Evolutionary conservation across 1,140 invertebrate species (phyloP).

Genomic region (Drosophila funebris): DNA sequence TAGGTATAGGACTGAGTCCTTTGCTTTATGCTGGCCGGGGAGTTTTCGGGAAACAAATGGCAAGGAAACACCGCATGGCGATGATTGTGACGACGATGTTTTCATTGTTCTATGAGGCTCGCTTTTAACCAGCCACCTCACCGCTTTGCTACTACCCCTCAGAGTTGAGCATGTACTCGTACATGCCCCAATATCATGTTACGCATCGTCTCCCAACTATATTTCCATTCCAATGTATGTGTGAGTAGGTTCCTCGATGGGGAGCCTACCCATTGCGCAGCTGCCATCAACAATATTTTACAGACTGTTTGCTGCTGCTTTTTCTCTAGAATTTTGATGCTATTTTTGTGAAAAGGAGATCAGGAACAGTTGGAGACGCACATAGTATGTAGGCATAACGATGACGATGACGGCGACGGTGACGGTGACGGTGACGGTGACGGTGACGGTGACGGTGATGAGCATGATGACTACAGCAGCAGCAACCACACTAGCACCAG

Average conservation of each 20-base stretch:
- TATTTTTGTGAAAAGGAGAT: constrained; percentile 46
- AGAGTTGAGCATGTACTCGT: too few species aligned
- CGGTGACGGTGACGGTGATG: constrained; percentile 38
- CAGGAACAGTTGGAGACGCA: constrained; percentile 41
- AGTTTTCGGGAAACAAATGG: constrained; percentile 63
- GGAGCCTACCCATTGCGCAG: constrained; percentile 45
- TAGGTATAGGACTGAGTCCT: neutral
- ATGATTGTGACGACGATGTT: constrained; percentile 80
- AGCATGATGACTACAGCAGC: constrained; percentile 41
- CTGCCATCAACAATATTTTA: constrained; percentile 79
- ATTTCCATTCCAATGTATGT: neutral
- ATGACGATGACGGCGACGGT: constrained; percentile 43
- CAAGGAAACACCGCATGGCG: constrained; percentile 77
- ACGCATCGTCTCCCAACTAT: constrained; percentile 12
- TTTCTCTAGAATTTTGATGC: constrained; percentile 74
- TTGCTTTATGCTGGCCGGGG: constrained; percentile 30
- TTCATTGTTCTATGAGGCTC: constrained; percentile 77
- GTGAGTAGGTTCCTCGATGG: neutral
- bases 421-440: constrained; percentile 51
- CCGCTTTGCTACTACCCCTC: neutral
- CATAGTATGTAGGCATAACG: constrained; percentile 44
- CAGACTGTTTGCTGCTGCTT: constrained; percentile 64
- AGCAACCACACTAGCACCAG: constrained; percentile 22
- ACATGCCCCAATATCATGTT: constrained; percentile 46
- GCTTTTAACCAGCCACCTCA: constrained; percentile 33